Evolutionary conservation across 2,797 vertebrate genomes (phyloP).

Genomic region (Mus caroli): DNA sequence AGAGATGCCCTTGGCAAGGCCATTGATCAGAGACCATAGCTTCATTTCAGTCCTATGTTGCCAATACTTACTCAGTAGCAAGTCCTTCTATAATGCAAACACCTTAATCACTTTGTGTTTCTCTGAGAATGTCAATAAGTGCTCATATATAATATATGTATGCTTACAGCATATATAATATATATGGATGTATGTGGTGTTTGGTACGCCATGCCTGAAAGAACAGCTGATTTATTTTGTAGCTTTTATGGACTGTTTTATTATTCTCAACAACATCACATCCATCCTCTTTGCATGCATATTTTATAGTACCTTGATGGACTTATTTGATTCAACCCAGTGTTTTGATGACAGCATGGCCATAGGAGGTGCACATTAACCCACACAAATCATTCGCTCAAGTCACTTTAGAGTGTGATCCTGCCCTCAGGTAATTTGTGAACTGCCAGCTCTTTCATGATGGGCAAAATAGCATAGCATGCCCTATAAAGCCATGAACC

Average conservation of each 20-base stretch:
- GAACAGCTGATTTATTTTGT: slow-evolving; percentile 86
- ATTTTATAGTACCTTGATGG: slow-evolving; percentile 86
- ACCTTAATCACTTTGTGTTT: slow-evolving; percentile 79
- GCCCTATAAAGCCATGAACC: slow-evolving; percentile 38
- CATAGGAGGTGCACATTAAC: slow-evolving; percentile 71
- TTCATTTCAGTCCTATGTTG: slow-evolving; percentile 64
- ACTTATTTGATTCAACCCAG: slow-evolving; percentile 86
- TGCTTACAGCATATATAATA: slow-evolving; percentile 75
- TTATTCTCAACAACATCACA: slow-evolving; percentile 87
- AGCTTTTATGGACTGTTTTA: slow-evolving; percentile 86
- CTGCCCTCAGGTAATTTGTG: slow-evolving; percentile 83
- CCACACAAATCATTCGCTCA: slow-evolving; percentile 84
- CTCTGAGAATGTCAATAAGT: slow-evolving; percentile 67
- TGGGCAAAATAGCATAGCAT: slow-evolving; percentile 68
- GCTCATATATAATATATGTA: slow-evolving; percentile 74
- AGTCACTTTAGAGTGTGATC: slow-evolving; percentile 84
- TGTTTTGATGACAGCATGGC: slow-evolving; percentile 82
- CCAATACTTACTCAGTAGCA: slow-evolving; percentile 48
- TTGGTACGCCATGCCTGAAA: slow-evolving; percentile 82
- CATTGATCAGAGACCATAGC: slow-evolving; percentile 73
- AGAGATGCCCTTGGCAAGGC: slow-evolving; percentile 67
- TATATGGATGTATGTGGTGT: slow-evolving; percentile 73
- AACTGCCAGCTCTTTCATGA: slow-evolving; percentile 73
- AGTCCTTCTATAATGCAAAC: slow-evolving; percentile 52
- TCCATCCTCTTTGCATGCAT: slow-evolving; percentile 86